Evolutionary conservation across 1,140 invertebrate species (phyloP), one percentile per base, ranked within the genome.

Genomic region (Drosophila serrata): DNA sequence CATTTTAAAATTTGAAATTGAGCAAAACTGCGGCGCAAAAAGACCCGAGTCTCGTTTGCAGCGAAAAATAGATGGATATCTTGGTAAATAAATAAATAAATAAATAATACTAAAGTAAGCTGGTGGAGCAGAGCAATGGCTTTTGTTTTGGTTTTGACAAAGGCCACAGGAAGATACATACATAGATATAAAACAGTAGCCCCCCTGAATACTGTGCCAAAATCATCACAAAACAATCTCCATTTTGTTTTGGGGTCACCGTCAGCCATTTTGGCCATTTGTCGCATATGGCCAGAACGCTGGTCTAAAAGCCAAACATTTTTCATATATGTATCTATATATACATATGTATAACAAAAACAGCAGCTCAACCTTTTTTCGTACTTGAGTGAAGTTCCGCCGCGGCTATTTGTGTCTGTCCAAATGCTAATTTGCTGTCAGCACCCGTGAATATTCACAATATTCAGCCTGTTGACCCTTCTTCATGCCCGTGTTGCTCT

Each of bases 391-490:
- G 61, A 62, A 70, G 65, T 58, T 58, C 45, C 19, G 19, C 29
- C 67, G 31, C 17, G 22, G 51, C 51, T 55, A 22, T 76, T 58
- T 59, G 51, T 57, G 46, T 29, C 60, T 73, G 37, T 67, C 22
- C 19, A 69, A 69, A 81, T 80, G 78, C 63, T 69, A 80, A 81
- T 80, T 60, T 56, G 45, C 48, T 61, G 70, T 80, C 75, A 75
- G 53, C 79, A 76, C 43, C 60, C 60, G 72, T 70, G 48, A 81
- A 76, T 81, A 81, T 81, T 53, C 43, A 43, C 75, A 81, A 82
- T 79, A 55, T 55, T 55, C 51, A 8, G 51, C 48, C 48, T 75
- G 58, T 70, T 58, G 69, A 82, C 64, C 67, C 79, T 63, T 81
- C 61, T 27, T 39, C 45, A 57, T 68, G 60, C 35, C 51, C 49